phyloP scores from a whole-genome alignment of 2,797 vertebrate species.

The Sebastes melanostomus region DNA sequence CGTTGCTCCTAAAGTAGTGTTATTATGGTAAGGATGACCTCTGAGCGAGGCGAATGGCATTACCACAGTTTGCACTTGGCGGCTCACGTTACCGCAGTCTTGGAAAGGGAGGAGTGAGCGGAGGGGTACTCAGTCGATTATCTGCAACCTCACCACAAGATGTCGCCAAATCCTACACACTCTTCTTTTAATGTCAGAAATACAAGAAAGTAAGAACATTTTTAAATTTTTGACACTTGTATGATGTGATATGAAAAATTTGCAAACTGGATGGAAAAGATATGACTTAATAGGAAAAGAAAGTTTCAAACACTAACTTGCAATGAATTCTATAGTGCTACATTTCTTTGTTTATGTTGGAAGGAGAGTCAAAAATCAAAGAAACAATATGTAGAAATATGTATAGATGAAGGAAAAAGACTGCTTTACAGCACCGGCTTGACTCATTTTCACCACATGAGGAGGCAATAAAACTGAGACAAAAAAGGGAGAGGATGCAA shows the following conservation, averaged over 20 bases:
- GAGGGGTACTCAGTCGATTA: too few species aligned
- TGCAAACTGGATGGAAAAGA: neutral
- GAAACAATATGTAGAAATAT: neutral
- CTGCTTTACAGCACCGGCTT: neutral
- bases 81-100: too few species aligned
- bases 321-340: neutral
- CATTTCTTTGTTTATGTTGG: neutral
- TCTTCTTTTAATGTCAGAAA: neutral
- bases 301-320: neutral
- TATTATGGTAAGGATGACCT: too few species aligned
- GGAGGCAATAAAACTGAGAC: neutral
- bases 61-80: too few species aligned
- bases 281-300: neutral
- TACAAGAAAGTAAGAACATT: neutral
- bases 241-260: neutral
- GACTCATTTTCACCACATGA: neutral
- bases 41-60: too few species aligned
- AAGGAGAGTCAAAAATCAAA: neutral
- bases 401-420: neutral
- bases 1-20: too few species aligned
- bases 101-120: too few species aligned
- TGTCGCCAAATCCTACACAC: too few species aligned
- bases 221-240: neutral
- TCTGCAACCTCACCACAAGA: too few species aligned
- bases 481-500: neutral